Conservation (phyloP, 2,797 vertebrate genomes). For the Mus minutoides region DNA sequence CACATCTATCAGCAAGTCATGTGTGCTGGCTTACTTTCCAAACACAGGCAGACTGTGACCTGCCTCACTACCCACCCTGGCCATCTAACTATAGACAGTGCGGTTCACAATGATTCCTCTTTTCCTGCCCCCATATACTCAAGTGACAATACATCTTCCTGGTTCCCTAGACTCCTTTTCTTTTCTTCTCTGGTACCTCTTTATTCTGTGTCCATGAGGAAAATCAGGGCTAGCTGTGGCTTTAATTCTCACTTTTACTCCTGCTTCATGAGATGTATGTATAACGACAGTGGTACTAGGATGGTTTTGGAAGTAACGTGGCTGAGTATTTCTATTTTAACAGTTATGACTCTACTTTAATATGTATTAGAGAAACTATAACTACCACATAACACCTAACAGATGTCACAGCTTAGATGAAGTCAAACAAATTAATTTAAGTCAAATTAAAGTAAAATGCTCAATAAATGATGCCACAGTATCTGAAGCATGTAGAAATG, state of each 20-base stretch:
- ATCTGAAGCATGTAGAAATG: neutral
- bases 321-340: slow-evolving; percentile 63
- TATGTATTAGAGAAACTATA: slow-evolving; percentile 53
- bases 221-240: neutral
- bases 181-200: neutral
- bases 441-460: slow-evolving; percentile 63
- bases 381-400: slow-evolving; percentile 34
- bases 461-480: neutral
- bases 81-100: neutral
- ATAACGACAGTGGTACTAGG: neutral
- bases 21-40: neutral
- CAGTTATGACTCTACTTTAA: slow-evolving; percentile 52
- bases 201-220: slow-evolving; percentile 33
- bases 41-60: neutral
- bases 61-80: neutral
- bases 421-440: slow-evolving; percentile 55
- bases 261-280: neutral
- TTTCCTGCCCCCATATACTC: neutral
- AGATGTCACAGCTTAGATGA: slow-evolving; percentile 40
- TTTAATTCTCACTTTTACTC: slow-evolving; percentile 58
- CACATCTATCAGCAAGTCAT: neutral
- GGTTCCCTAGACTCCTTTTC: neutral
- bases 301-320: slow-evolving; percentile 48
- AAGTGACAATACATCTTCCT: neutral
- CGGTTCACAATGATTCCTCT: fast-evolving